Base-by-base conservation (phyloP, 2,797 vertebrate species). In the Macroramphosus scolopax region DNA sequence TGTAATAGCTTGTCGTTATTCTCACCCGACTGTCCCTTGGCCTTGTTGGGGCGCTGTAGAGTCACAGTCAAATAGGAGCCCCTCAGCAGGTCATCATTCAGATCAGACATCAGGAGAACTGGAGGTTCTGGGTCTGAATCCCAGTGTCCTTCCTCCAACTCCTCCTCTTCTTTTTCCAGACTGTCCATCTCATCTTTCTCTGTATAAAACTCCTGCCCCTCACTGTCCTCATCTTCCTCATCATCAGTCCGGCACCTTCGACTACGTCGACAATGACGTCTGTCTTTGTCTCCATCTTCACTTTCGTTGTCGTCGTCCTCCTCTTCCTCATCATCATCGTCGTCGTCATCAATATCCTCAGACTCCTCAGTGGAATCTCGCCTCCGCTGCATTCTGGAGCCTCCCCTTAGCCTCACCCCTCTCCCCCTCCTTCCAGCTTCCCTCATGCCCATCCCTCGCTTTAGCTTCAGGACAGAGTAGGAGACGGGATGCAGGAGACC, bases 41-140 rank as follows among this genome's bases (percentile, higher is more conserved):
- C 70, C 88, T 93, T 94, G 82, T 94, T 91, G 69, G 93, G 91
- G 68, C 90, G 91, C 83, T 98, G 96, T 4, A 98, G 89, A 0
- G 95, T 98, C 50, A 98, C 96, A 0, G 95, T 98, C 80, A 96
- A 91, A 80, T 96, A 98, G 70, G 95, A 95, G 50, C 94, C 93
- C 8, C 92, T 93, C 52, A 96, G 90, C 67, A 90, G 80, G 51
- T 92, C 91, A 9, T 92, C 91, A 4, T 73, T 91, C n/a, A 90
- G 80, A 52, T 92, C 91, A 0, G 91, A 91, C 54, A 92, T 85
- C 18, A 92, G 70, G 8, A 92, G 84, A 13, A 92, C 90, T 0
- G 91, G 91, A 0, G 91, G 91, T 32, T 92, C 92, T 28, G 92
- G 89, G 71, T 98, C 96, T 6, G 93, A 95, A 83, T 98, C 95